Evolutionary conservation across 2,888 invertebrate species (phyloP).

Genomic region (Rotaria socialis): DNA sequence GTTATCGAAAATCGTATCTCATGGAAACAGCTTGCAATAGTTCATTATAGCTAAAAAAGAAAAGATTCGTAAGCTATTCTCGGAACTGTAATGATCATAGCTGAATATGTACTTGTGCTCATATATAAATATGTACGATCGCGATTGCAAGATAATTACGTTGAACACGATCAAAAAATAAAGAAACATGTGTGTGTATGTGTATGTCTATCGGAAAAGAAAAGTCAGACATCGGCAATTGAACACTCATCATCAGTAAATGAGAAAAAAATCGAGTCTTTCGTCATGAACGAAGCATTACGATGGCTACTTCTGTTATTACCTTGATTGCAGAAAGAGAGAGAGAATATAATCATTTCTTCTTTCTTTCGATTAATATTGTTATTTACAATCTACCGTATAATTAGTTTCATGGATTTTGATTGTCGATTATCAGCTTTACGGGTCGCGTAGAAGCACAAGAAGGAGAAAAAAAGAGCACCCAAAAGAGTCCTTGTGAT

Average conservation of each 20-base stretch:
- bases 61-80: not conserved
- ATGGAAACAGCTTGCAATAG: slow-evolving; percentile 14
- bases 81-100: not conserved
- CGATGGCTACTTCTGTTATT: not conserved
- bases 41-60: not conserved
- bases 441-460: not conserved
- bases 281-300: not conserved
- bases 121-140: not conserved
- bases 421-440: not conserved
- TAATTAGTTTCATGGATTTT: slow-evolving; percentile 26
- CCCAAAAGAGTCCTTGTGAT: slow-evolving; percentile 16
- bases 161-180: slow-evolving; percentile 1
- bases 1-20: not conserved
- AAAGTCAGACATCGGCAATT: slow-evolving; percentile 20
- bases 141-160: slow-evolving; percentile 5
- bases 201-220: not conserved
- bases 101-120: not conserved
- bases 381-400: not conserved
- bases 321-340: not conserved
- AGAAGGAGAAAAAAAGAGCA: not conserved
- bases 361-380: not conserved
- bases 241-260: not conserved
- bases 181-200: not conserved
- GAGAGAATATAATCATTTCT: not conserved
- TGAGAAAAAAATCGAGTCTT: slow-evolving; percentile 3